Evolutionary conservation across 2,113 vertebrate species (phyloP), one percentile per base, ranked within the genome.

Genomic region (Etheostoma cragini): DNA sequence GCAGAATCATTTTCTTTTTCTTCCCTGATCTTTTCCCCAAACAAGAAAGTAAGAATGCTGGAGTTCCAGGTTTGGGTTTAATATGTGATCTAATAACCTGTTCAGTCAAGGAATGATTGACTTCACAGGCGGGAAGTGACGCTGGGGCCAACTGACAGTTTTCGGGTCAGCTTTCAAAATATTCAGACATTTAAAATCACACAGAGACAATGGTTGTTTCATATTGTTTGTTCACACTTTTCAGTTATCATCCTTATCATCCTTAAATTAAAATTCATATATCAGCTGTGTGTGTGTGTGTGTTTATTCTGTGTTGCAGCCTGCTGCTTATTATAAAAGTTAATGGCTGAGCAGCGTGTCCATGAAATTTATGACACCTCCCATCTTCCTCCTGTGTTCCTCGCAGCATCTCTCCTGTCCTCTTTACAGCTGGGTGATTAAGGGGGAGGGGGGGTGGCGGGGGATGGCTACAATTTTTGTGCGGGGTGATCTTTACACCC

Each of bases 51-150:
- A 58, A 71, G 60, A 14, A 13, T 1, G 7, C 38, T 19, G 33
- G 13, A 24, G 57, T 5, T 67, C 26, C 15, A 6, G 22, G 2
- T 70, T 53, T 24, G 21, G 65, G 66, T 84, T 87, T 87, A 90
- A 91, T 87, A 69, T 42, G 68, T 91, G 76, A 91, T 63, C 83
- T 38, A 84, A 87, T 77, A 90, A 91, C 67, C 15, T 67, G 17
- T 10, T 46, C 22, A 4, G 46, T 16, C 3, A 2, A 16, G 22
- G 46, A 89, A 91, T 91, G 78, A 89, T 89, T 89, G 67, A 89
- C 86, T 49, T 3, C 10, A n/a, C 14, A 26, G 4, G 15, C 38
- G 69, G 65, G 66, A 46, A 49, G 52, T 8, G 35, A 47, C 19
- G n/a, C 54, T 13, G 38, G 0, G 6, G 19, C 33, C 61, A 63